Conservation (phyloP, 2,113 vertebrate species). For the Dromiciops gliroides region DNA sequence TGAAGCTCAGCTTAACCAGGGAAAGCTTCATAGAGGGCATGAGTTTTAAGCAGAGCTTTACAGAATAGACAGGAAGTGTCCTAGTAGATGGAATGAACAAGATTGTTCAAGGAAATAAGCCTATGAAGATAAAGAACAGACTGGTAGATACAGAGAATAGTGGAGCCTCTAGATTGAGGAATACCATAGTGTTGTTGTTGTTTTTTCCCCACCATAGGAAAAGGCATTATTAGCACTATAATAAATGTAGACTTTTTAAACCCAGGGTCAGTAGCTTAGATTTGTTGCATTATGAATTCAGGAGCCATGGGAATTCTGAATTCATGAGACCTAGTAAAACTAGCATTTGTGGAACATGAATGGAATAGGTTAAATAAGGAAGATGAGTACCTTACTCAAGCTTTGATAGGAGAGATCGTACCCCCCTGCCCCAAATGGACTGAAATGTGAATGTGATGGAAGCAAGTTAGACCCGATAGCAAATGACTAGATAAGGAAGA, state of each 20-base stretch:
- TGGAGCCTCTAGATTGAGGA: neutral
- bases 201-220: neutral
- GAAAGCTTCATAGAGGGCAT: neutral
- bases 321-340: neutral
- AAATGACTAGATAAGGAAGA: neutral
- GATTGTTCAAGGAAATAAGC: neutral
- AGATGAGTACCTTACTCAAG: neutral
- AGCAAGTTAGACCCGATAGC: neutral
- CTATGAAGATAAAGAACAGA: neutral
- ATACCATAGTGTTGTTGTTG: neutral
- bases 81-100: neutral
- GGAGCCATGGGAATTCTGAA: neutral
- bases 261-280: neutral
- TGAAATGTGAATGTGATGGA: neutral
- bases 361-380: neutral
- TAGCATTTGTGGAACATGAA: neutral
- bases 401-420: neutral
- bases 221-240: neutral
- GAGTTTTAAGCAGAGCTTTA: constrained; percentile 33
- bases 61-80: constrained; percentile 1
- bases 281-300: neutral
- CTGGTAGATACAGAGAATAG: neutral
- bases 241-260: neutral
- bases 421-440: neutral
- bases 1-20: neutral